Evolutionary conservation across 2,113 vertebrate genomes (phyloP).

Genomic region (Hemichromis elongatus): DNA sequence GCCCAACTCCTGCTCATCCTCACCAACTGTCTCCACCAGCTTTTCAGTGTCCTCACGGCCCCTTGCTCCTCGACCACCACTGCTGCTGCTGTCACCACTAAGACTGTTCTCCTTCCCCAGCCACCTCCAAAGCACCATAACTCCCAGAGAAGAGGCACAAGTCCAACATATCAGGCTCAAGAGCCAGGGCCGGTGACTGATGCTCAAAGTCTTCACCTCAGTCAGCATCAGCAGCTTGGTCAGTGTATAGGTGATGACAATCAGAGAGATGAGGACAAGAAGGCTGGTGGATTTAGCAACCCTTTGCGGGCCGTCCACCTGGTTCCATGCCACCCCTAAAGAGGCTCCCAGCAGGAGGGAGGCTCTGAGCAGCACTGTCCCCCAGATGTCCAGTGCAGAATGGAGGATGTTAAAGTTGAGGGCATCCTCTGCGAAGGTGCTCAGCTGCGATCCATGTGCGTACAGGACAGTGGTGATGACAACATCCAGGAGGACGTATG

Average conservation of each 20-base stretch:
- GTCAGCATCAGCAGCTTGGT: conserved; percentile 88
- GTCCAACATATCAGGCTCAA: conserved; percentile 89
- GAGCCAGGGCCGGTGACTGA: conserved; percentile 76
- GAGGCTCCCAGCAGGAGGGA: conserved; percentile 82
- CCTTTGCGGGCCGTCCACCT: conserved; percentile 75
- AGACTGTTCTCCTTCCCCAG: conserved; percentile 59
- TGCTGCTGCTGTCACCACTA: not conserved
- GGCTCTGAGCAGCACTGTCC: conserved; percentile 77
- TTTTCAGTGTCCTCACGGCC: conserved; percentile 46
- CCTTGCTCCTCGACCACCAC: not conserved
- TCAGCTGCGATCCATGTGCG: conserved; percentile 63
- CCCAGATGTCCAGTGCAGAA: conserved; percentile 87
- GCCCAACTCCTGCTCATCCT: not conserved
- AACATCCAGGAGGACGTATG: conserved; percentile 74
- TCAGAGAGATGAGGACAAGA: conserved; percentile 75
- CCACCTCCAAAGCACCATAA: conserved; percentile 77
- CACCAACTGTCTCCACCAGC: conserved; percentile 30
- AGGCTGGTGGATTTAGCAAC: conserved; percentile 63
- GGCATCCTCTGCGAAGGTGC: conserved; percentile 74
- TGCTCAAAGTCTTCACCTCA: conserved; percentile 72
- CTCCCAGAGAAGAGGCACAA: conserved; percentile 69
- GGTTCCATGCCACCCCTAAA: conserved; percentile 82
- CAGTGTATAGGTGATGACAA: conserved; percentile 77
- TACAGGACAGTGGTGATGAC: conserved; percentile 83
- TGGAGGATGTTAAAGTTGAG: conserved; percentile 79